Percentiles rank a stretch among this genome's conserved stretches.
phyloP scores from a whole-genome alignment of 2,888 invertebrate species.

The Melinaea marsaeus region DNA sequence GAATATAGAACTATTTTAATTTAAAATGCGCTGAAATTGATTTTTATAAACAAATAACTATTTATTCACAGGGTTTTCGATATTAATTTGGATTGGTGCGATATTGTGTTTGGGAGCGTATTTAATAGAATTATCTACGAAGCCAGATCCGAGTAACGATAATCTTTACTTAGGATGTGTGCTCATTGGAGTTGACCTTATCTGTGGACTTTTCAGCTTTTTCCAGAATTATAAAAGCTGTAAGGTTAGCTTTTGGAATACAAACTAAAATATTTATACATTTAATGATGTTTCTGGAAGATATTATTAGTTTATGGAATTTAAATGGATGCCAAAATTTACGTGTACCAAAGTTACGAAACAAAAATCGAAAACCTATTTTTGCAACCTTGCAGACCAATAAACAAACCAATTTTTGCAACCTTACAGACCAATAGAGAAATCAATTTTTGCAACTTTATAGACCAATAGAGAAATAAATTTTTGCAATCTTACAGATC shows the following conservation, averaged over 20 bases:
- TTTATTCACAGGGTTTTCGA: constrained; percentile 82
- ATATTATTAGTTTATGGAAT: too few relatives aligned
- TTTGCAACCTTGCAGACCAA: background rate
- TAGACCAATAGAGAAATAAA: too few relatives aligned
- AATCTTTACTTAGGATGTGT: constrained; percentile 97
- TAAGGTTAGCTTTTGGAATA: constrained; percentile 65
- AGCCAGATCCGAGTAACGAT: constrained; percentile 92
- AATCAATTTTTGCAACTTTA: background rate
- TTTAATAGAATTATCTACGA: constrained; percentile 83
- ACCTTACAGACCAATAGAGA: constrained; percentile 63
- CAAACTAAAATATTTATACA: too few relatives aligned
- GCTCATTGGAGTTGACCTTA: constrained; percentile 94
- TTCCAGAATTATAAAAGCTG: constrained; percentile 98
- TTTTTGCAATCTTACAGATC: constrained; percentile 74
- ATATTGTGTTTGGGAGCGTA: constrained; percentile 81
- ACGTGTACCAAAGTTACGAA: too few relatives aligned
- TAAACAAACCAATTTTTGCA: too few relatives aligned
- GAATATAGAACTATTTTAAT: too few relatives aligned
- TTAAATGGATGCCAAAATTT: too few relatives aligned
- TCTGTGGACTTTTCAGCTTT: constrained; percentile 98
- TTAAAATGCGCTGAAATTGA: too few relatives aligned
- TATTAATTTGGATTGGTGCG: constrained; percentile 88
- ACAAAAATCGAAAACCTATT: too few relatives aligned
- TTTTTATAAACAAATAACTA: too few relatives aligned
- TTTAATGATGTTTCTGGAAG: too few relatives aligned